Conservation (phyloP, 2,113 vertebrate species). For the Dicrurus megarhynchus region DNA sequence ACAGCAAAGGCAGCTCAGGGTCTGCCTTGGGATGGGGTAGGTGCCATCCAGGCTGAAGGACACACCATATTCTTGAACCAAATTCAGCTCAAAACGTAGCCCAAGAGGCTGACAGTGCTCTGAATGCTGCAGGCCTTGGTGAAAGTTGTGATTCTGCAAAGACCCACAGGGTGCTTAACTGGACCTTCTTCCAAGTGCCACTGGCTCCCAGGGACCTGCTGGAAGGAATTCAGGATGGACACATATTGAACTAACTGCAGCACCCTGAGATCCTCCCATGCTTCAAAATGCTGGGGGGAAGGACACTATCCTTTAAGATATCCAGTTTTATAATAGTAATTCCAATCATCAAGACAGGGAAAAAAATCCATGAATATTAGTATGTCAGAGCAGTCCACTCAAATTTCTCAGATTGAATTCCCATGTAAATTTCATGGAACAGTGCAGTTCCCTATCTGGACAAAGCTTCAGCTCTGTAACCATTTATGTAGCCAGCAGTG, state of each 20-base stretch:
- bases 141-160: background rate
- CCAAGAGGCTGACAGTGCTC: background rate
- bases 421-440: background rate
- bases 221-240: background rate
- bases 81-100: background rate
- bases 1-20: background rate
- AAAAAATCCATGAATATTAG: background rate
- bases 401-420: background rate
- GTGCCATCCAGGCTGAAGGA: background rate
- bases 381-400: background rate
- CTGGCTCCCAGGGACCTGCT: background rate
- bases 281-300: background rate
- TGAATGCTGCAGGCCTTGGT: background rate
- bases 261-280: background rate
- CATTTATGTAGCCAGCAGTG: background rate
- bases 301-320: background rate
- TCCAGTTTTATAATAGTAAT: background rate
- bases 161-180: background rate
- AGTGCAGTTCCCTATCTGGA: background rate
- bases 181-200: background rate
- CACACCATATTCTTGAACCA: background rate
- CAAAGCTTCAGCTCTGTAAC: background rate
- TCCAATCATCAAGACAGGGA: rapidly evolving
- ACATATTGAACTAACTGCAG: background rate
- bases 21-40: background rate